A percentile compares a stretch with the other conserved stretches of the same genome.
Conservation (phyloP, 2,113 vertebrate genomes). For the Marcusenius ussheri region DNA sequence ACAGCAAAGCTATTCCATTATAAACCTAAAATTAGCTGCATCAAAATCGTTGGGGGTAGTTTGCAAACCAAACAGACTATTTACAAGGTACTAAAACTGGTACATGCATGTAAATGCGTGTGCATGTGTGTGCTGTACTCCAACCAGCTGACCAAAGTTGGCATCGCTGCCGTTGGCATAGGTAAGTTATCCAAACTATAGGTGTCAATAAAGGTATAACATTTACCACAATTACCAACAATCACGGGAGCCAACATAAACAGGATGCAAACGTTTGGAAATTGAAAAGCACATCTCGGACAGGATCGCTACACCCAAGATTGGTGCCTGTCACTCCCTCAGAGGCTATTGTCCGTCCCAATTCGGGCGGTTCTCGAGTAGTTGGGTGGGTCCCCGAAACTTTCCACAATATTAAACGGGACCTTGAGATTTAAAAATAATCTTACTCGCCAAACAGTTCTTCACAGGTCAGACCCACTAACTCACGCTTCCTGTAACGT, state of each 20-base stretch:
- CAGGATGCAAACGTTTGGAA: background rate
- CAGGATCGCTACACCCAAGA: background rate
- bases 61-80: background rate
- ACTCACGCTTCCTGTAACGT: background rate
- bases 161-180: background rate
- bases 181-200: background rate
- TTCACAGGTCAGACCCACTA: background rate
- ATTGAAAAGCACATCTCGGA: background rate
- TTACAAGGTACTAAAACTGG: background rate
- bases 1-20: too few relatives aligned
- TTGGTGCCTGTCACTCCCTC: background rate
- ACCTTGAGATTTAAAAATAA: background rate
- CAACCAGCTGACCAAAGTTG: background rate
- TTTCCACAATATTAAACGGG: background rate
- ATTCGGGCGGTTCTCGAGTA: background rate
- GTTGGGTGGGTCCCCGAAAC: constrained; percentile 10
- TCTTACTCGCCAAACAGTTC: background rate
- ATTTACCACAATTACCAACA: background rate
- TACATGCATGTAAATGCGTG: background rate
- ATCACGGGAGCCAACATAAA: background rate
- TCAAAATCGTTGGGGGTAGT: background rate
- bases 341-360: constrained; percentile 10
- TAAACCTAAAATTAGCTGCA: background rate
- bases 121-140: background rate
- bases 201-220: background rate